Base-by-base conservation (phyloP, 2,113 vertebrate genomes). In the Etia nguti region DNA sequence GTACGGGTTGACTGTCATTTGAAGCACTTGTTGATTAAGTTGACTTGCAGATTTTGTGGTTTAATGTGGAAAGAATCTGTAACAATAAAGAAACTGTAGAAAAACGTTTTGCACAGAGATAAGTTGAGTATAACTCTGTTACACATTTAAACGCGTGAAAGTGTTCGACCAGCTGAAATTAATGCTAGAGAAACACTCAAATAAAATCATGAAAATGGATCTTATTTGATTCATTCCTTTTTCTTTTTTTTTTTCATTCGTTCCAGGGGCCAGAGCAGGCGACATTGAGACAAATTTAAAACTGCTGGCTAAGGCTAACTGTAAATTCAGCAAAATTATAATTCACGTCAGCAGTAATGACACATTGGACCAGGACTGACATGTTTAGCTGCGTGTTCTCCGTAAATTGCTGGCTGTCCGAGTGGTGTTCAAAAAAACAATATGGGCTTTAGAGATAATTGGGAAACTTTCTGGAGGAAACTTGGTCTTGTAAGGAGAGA, bases 371-470 rank as follows among this genome's bases (percentile, higher is more conserved):
- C 6, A 22, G 60, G 60, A 65, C 2, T 65, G 34, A 65, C 0
- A 0, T 38, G 34, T 22, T 38, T 65, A 65, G 60, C 60, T 4
- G 31, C 60, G 8, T 22, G 60, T 65, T 65, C 10, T 65, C 18
- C 0, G 0, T 38, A 38, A 38, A 65, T 2, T 2, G 60, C 60
- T 65, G 31, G 0, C 18, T 65, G 34, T 38, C 31, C n/a, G 2
- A 36, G 1, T 65, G 31, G 60, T 65, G 2, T n/a, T 10, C 34
- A n/a, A 38, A 12, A 65, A 4, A n/a, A 1, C 2, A 1, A 65
- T 38, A 10, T 65, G 60, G 34, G 60, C 10, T 38, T 65, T 5
- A 2, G 38, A n/a, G 31, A 65, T 0, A 12, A 38, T 65, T 38
- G 10, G 34, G 34, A 8, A 1, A 62, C 34, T 38, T n/a, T 65